Base-by-base conservation (phyloP, 2,113 vertebrate species). In the Copsychus sechellarum region DNA sequence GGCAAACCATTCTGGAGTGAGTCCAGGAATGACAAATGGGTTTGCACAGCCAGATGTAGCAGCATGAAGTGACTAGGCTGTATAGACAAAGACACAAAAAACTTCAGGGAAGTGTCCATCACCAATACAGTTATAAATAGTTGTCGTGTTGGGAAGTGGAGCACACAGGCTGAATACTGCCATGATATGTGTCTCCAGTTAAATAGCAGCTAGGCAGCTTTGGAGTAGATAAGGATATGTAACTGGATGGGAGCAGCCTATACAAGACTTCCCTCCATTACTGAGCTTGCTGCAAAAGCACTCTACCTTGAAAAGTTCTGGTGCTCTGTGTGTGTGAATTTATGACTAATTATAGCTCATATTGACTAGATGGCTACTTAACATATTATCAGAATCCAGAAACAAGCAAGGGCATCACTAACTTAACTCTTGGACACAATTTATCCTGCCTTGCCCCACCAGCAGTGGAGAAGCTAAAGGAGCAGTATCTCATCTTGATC, bases 361-460 rank as follows among this genome's bases (percentile, higher is more conserved):
- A 74, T 36, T 60, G 24, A n/a, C 56, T 65, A 56, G 21, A 24
- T 28, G 7, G 11, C 31, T 45, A 72, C 17, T 17, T 40, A 74
- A 81, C 43, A 36, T 13, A 53, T n/a, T 26, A 66, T 14, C 57
- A 81, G 23, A 61, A 45, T 25, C 22, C 57, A 91, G 64, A 73
- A 65, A 40, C 20, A 69, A 58, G n/a, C 50, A 77, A 76, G 14
- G 65, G 40, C 51, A 79, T 64, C 42, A 16, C 18, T 60, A 71
- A 42, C 22, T 88, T 81, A 38, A 51, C 14, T 79, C 23, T 70
- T 79, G 81, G 29, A 57, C 31, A 65, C 4, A 38, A 70, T 34
- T 86, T 47, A 62, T 5, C 3, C 4, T 1, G 0, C 9, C 7
- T 42, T 1, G 0, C 36, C 36, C 69, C 4, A 38, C 24, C 26